Conservation (phyloP, 2,797 vertebrate genomes). For the Harpagifer antarcticus region DNA sequence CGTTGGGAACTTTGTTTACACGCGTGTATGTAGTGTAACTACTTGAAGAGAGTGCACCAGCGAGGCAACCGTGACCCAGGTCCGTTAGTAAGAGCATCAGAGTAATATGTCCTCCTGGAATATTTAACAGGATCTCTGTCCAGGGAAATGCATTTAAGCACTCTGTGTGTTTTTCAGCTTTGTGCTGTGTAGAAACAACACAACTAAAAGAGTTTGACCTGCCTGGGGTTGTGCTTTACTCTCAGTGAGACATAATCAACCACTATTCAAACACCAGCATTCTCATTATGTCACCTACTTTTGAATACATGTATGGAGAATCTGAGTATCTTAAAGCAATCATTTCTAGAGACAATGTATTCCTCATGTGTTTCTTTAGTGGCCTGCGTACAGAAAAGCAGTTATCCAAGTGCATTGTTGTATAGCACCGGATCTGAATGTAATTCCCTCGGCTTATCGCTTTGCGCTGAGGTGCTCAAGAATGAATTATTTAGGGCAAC, state of each 20-base stretch:
- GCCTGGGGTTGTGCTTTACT: neutral
- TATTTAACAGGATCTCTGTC: constrained; percentile 26
- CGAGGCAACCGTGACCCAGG: neutral
- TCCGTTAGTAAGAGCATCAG: constrained; percentile 20
- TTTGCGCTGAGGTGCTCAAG: constrained; percentile 30
- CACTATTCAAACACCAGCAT: neutral
- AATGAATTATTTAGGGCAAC: constrained; percentile 23
- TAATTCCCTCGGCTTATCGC: constrained; percentile 53
- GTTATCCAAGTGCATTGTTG: constrained; percentile 40
- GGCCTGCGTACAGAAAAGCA: constrained; percentile 32
- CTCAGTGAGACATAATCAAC: neutral
- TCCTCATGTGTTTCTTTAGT: constrained; percentile 8
- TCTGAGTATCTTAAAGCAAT: no score
- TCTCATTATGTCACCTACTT: neutral
- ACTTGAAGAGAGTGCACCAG: constrained; percentile 11
- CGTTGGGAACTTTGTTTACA: constrained; percentile 67
- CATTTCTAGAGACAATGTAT: neutral
- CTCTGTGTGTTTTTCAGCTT: constrained; percentile 27
- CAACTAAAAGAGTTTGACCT: constrained; percentile 20
- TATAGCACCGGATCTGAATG: constrained; percentile 47
- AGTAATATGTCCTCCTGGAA: constrained; percentile 22
- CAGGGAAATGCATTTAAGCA: neutral
- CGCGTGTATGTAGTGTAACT: constrained; percentile 31
- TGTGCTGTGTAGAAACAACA: constrained; percentile 1
- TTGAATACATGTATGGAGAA: neutral